These are phyloP conservation scores for Sebastes matsubarae DNA, from an alignment of 2,797 vertebrate genomes.

Conservation along the genomic window DNA sequence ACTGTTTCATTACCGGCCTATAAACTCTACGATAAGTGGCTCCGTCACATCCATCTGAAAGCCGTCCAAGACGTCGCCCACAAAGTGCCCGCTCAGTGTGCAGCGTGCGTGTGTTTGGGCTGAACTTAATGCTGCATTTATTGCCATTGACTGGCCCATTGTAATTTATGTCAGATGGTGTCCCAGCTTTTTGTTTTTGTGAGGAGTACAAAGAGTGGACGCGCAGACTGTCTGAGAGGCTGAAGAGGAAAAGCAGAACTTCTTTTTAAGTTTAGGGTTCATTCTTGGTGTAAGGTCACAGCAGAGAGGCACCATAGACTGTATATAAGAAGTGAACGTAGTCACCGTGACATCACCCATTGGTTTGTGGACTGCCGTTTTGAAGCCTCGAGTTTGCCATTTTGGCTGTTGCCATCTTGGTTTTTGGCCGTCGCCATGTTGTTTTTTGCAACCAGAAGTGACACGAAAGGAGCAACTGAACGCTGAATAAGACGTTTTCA, in stretches of 20 bases:
- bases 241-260: background rate
- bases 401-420: too few species aligned
- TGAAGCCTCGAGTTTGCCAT: too few species aligned
- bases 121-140: constrained; percentile 35
- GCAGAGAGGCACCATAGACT: background rate
- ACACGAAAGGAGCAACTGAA: too few species aligned
- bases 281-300: background rate
- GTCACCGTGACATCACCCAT: too few species aligned
- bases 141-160: constrained; percentile 28
- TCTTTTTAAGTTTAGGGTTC: background rate
- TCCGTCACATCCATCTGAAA: constrained; percentile 51
- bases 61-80: constrained; percentile 25
- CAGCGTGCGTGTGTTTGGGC: constrained; percentile 5
- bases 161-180: constrained; percentile 52
- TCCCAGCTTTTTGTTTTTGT: constrained; percentile 4
- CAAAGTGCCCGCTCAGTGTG: constrained; percentile 19
- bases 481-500: too few species aligned
- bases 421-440: too few species aligned
- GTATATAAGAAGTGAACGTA: background rate
- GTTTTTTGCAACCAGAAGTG: background rate
- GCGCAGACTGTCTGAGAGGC: background rate
- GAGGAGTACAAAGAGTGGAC: background rate
- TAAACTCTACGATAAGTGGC: constrained; percentile 52
- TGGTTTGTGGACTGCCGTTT: too few species aligned
- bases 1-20: constrained; percentile 42